Base-by-base conservation (phyloP, 2,888 invertebrate genomes). In the Drosophila greeni region DNA sequence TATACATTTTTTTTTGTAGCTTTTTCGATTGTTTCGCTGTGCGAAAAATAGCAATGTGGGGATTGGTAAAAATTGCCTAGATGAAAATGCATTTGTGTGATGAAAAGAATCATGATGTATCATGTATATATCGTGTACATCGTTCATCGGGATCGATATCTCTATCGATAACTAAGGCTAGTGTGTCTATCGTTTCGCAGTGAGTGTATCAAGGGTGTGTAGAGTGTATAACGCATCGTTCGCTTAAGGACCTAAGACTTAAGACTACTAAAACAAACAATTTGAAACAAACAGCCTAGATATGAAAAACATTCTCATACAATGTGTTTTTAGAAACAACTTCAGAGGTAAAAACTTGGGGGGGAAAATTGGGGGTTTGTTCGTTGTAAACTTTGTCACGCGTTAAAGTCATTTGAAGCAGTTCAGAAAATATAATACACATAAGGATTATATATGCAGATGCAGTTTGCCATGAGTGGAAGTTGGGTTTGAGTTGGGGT, bases 261-360 rank as follows among this genome's bases (percentile, higher is more conserved):
- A 76, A 72, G 72, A 73, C 72, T 75, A 73, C 72, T 75, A 77
- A 77, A 56, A 70, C 75, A 81, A 83, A 83, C 68, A 82, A 73
- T 66, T 81, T 82, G 84, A 84, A 84, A 86, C 86, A 86, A 86
- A 84, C 84, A 82, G 82, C 83, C 85, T 73, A 84, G 70, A 55
- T 47, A 47, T 66, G 72, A 65, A 82, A 72, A 83, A 76, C 82
- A 72, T 64, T 62, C 62, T 62, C 62, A 37, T 66, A 58, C 52
- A 48, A 43, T 26, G 43, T 62, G 57, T 18, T 29, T 29, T 45
- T 51, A 47, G 57, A 65, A 71, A 57, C 56, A 66, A 62, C 57
- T 76, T 73, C 72, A 75, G 81, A 84, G 79, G 74, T 81, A 82
- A 82, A 55, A 72, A 72, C n/a, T 26, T 7, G 24, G 7, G 52